Evolutionary conservation across 2,113 vertebrate genomes (phyloP).

Genomic region (Muscicapa adusta): DNA sequence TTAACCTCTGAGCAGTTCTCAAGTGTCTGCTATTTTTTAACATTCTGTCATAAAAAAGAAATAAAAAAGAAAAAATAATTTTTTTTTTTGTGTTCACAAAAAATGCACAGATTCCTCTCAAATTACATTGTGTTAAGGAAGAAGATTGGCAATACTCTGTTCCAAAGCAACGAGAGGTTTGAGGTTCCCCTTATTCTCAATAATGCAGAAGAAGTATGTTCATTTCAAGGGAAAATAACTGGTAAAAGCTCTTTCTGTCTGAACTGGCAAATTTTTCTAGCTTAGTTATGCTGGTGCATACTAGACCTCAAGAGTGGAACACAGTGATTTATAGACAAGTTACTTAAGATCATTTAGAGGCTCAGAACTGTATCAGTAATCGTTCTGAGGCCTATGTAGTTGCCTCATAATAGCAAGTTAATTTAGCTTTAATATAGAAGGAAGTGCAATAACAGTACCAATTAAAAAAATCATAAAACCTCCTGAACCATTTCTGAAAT

Average conservation of each 20-base stretch:
- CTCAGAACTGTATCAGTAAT: constrained; percentile 11
- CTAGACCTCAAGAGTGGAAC: not conserved
- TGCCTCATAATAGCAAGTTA: constrained; percentile 13
- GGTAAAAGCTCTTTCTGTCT: not conserved
- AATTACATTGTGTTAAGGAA: not conserved
- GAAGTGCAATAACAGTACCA: not conserved
- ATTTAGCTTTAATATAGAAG: constrained; percentile 34
- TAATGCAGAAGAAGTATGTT: not conserved
- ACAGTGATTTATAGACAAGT: constrained; percentile 10
- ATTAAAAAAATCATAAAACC: constrained; percentile 40
- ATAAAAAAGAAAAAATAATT: no score
- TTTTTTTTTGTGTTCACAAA: not conserved
- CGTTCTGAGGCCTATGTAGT: not conserved
- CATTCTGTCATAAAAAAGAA: not conserved
- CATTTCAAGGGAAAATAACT: not conserved
- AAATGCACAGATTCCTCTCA: not conserved
- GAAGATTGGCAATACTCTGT: not conserved
- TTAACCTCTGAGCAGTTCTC: constrained; percentile 36
- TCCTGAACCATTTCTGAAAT: constrained; percentile 18
- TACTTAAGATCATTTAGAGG: not conserved
- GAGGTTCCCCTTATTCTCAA: not conserved
- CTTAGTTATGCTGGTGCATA: not conserved
- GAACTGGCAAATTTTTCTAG: not conserved
- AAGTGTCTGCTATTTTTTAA: constrained; percentile 11
- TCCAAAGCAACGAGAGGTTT: not conserved